A percentile compares a stretch with the other conserved stretches of the same genome.
These are phyloP conservation scores for Lasius fuliginosus DNA, from an alignment of 2,888 invertebrate genomes.

Conservation along the genomic window DNA sequence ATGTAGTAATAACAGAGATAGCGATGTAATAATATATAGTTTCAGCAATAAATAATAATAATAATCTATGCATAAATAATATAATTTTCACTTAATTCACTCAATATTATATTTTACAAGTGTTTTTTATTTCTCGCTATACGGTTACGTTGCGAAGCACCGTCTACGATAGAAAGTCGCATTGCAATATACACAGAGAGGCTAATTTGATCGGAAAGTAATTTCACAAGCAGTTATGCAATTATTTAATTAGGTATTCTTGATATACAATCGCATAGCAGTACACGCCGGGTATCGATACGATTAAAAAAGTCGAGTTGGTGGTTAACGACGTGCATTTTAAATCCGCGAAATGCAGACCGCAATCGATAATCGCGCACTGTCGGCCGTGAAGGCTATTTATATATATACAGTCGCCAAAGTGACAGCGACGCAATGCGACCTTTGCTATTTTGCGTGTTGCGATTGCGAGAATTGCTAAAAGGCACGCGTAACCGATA, in stretches of 20 bases:
- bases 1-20: not conserved
- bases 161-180: slow-evolving; percentile 38
- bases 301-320: not conserved
- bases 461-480: slow-evolving; percentile 7
- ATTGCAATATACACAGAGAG: slow-evolving; percentile 34
- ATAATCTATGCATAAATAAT: not conserved
- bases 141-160: slow-evolving; percentile 2
- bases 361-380: slow-evolving; percentile 41
- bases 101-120: slow-evolving; percentile 3
- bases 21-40: not conserved
- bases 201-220: slow-evolving; percentile 40
- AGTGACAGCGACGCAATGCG: slow-evolving; percentile 59
- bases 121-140: slow-evolving; percentile 18
- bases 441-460: slow-evolving; percentile 45
- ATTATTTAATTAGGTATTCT: slow-evolving; percentile 45
- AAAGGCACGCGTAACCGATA: slow-evolving; percentile 23
- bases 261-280: slow-evolving; percentile 39
- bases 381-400: slow-evolving; percentile 71
- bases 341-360: slow-evolving; percentile 36
- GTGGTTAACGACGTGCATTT: slow-evolving; percentile 17
- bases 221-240: slow-evolving; percentile 37
- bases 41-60: slow-evolving; percentile 2
- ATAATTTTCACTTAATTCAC: not conserved
- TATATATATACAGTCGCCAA: slow-evolving; percentile 55
- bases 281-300: slow-evolving; percentile 10